A percentile compares a stretch with the other conserved stretches of the same genome.
These are phyloP conservation scores for Lysandra coridon DNA, from an alignment of 2,888 invertebrate genomes.

Conservation along the genomic window DNA sequence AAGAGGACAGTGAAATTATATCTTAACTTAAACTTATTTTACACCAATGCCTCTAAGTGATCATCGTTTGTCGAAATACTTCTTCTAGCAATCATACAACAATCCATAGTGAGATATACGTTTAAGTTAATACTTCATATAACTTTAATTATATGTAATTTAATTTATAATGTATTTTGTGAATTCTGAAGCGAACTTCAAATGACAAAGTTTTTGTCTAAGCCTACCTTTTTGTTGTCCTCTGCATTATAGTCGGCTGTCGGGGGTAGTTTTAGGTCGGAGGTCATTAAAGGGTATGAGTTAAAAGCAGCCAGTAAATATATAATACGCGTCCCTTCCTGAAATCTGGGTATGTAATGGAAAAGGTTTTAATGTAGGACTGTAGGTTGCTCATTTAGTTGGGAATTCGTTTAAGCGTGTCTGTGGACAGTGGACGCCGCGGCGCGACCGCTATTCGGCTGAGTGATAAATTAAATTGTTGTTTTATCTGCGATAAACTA, in stretches of 20 bases:
- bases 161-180: too few relatives aligned
- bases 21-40: too few relatives aligned
- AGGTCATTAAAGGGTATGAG: not conserved
- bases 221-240: too few relatives aligned
- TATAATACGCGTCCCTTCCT: not conserved
- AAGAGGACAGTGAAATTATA: too few relatives aligned
- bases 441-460: not conserved
- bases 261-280: not conserved
- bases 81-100: too few relatives aligned
- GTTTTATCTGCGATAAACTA: not conserved
- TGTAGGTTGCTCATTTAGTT: not conserved
- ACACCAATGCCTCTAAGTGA: too few relatives aligned
- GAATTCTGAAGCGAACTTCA: not conserved
- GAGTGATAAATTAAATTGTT: not conserved
- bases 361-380: conserved; percentile 5
- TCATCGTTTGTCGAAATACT: too few relatives aligned
- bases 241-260: not conserved
- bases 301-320: not conserved
- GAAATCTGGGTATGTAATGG: not conserved
- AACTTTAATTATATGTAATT: too few relatives aligned
- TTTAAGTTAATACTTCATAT: too few relatives aligned
- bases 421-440: not conserved
- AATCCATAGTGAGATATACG: too few relatives aligned
- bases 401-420: not conserved
- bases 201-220: not conserved